Base-by-base conservation (phyloP, 2,113 vertebrate species). In the Upupa epops region DNA sequence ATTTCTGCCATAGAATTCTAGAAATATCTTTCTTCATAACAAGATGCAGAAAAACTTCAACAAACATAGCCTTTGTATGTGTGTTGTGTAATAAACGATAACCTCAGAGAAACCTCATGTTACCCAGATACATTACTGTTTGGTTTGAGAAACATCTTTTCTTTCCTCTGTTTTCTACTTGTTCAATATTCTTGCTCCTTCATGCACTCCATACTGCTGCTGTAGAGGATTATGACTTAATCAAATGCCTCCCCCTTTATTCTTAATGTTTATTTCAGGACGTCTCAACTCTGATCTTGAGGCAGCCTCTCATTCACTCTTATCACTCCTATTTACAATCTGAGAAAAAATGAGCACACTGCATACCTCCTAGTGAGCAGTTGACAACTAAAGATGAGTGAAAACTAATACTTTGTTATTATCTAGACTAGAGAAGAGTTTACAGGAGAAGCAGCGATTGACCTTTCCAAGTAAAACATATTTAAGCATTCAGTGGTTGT, bases 341-440 rank as follows among this genome's bases (percentile, higher is more conserved):
- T 46, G 37, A 92, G 73, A 78, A 85, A 69, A 86, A 96, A 88
- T 65, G 64, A 93, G 60, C 26, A 75, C 31, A 59, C 25, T 85
- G 66, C 19, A 72, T 94, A 88, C 84, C 82, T 90, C 87, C 86
- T 80, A 86, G 52, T 89, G 86, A 86, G 92, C 66, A 51, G 34
- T 51, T 96, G 83, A 96, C 88, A 95, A 89, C 73, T 77, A 76
- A 87, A 95, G 92, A 96, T 77, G 86, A 97, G 74, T 55, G 94
- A 93, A 95, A 96, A 88, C 70, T 94, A 94, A 95, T 96, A 93
- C 64, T 82, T 93, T 79, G 70, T 88, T 96, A 92, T 97, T 95
- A 95, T 95, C 91, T 94, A 73, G 80, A 89, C 89, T 95, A 83
- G 32, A 95, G 93, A 93, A 88, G 93, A 89, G 75, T 97, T 96